Evolutionary conservation across 2,888 invertebrate species (phyloP).

Genomic region (Eugnorisma glareosa): DNA sequence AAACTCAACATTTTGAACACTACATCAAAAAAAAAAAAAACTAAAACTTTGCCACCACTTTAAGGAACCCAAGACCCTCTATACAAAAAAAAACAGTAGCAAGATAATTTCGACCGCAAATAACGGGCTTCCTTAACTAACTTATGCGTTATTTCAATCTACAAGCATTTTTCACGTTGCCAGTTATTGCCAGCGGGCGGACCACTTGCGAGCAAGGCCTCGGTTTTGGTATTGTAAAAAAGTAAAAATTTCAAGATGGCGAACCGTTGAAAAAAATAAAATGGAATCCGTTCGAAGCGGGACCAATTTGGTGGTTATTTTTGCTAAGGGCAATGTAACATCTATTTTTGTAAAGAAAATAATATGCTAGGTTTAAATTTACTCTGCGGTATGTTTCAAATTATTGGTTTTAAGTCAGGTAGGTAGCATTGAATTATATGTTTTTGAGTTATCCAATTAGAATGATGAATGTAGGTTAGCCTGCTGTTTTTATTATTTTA

Average conservation of each 20-base stretch:
- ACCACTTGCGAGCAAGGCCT: slow-evolving; percentile 84
- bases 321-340: slow-evolving; percentile 69
- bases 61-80: slow-evolving; percentile 41
- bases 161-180: slow-evolving; percentile 71
- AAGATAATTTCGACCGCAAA: slow-evolving; percentile 75
- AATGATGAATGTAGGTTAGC: neutral
- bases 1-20: neutral
- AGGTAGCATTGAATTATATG: slow-evolving; percentile 37
- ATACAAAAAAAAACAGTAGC: slow-evolving; percentile 57
- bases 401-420: slow-evolving; percentile 41
- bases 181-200: slow-evolving; percentile 72
- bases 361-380: slow-evolving; percentile 41
- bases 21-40: too few species aligned
- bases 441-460: slow-evolving; percentile 47
- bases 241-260: slow-evolving; percentile 77
- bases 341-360: slow-evolving; percentile 67
- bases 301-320: slow-evolving; percentile 77
- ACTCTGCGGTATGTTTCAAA: slow-evolving; percentile 44
- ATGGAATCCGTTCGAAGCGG: slow-evolving; percentile 70
- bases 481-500: slow-evolving; percentile 19
- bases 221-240: slow-evolving; percentile 72
- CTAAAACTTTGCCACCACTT: neutral
- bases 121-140: slow-evolving; percentile 67
- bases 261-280: slow-evolving; percentile 70
- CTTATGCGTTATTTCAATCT: slow-evolving; percentile 71